Base-by-base conservation (phyloP, 2,888 invertebrate genomes). In the Oxyscelio sp. region DNA sequence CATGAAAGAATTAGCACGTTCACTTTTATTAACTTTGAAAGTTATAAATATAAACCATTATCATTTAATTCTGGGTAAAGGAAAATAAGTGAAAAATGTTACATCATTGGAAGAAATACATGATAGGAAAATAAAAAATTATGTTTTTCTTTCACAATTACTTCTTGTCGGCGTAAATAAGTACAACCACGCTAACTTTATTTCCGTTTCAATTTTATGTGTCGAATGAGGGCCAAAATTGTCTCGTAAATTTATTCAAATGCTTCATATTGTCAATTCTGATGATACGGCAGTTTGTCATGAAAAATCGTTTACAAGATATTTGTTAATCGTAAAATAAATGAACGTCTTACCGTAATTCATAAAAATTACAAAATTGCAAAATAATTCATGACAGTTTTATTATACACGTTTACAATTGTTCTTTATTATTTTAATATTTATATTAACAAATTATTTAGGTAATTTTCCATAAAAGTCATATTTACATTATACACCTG, bases 221-320 rank as follows among this genome's bases (percentile, higher is more conserved):
- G 22, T 22, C 45, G 56, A 74, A 74, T 17, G 56, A 58, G 58
- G 50, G 43, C 59, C 59, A 59, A 66, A 77, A 68, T 58, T 66
- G 52, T 66, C 56, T 50, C 45, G 58, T 77, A 77, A 77, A 66
- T 77, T 66, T 59, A 77, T 77, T 59, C 59, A 66, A 77, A 77
- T 9, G 66, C 31, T 58, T 56, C 58, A 34, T 45, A 77, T 52
- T 77, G 66, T 68, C 66, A 77, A 19, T 40, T 8, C 21, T 15
- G 52, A 68, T 56, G 77, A 77, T 40, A 59, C 45, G 43, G 56
- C 56, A 34, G 56, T 65, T 45, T 11, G 65, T 38, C 38, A 52
- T 13, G 50, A 68, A 68, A 58, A 77, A 77, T 77, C 66, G 50
- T 68, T 77, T 59, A 68, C 52, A 59, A 59, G 59, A 56, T 58